A percentile compares a stretch with the other conserved stretches of the same genome.
These are phyloP conservation scores for Rhombomys opimus DNA, from an alignment of 2,113 vertebrate genomes.

Conservation along the genomic window DNA sequence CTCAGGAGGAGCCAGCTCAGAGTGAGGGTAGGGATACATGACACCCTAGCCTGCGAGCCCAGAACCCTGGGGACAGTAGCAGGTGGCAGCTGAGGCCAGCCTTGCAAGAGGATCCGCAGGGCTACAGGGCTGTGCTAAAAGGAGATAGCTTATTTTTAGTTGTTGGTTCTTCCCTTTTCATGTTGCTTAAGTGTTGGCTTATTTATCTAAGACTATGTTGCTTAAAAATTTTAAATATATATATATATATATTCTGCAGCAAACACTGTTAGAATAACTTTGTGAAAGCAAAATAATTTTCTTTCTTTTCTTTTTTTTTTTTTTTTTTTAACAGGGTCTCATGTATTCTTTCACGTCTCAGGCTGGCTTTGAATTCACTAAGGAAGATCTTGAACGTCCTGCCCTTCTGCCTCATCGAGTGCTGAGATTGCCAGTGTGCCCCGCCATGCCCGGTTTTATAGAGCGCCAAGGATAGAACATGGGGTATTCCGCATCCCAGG, in stretches of 20 bases:
- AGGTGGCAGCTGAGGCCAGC: not conserved
- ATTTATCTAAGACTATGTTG: not conserved
- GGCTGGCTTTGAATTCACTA: not conserved
- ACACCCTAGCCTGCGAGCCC: not conserved
- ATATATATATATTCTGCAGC: not conserved
- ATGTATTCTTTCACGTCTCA: too few species aligned
- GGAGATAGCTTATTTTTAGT: not conserved
- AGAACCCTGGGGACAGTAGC: not conserved
- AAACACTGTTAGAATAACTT: not conserved
- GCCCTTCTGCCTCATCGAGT: too few species aligned
- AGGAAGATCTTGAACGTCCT: not conserved
- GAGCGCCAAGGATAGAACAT: not conserved
- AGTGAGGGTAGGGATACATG: not conserved
- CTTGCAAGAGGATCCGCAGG: not conserved
- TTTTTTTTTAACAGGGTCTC: not conserved
- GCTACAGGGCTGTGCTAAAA: not conserved
- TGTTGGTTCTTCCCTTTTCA: not conserved
- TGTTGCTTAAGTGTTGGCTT: not conserved
- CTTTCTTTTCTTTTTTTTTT: not conserved
- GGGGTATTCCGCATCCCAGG: too few species aligned
- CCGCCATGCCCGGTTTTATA: not conserved
- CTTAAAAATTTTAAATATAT: not conserved
- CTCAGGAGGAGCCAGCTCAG: not conserved
- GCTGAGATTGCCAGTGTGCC: not conserved
- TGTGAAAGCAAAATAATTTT: not conserved